Evolutionary conservation across 1,140 invertebrate genomes (phyloP).

Genomic region (Galleria mellonella): DNA sequence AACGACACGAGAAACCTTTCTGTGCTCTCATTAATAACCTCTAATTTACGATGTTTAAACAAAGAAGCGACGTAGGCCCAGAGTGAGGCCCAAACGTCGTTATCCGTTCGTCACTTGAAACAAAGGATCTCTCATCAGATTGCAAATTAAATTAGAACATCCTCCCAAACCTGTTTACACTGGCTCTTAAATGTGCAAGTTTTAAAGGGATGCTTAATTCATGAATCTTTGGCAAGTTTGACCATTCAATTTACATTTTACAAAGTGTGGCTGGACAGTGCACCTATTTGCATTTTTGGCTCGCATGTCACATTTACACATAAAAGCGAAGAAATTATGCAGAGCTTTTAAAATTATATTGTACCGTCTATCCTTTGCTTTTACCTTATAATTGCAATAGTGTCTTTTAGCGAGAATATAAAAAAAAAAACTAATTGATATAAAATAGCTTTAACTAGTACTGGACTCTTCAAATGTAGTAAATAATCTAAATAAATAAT

Average conservation of each 20-base stretch:
- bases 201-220: slow-evolving; percentile 56
- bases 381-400: too few species aligned
- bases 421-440: too few species aligned
- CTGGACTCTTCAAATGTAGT: too few species aligned
- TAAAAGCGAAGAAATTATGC: slow-evolving; percentile 20
- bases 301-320: slow-evolving; percentile 32
- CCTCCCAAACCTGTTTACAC: slow-evolving; percentile 31
- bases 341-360: slow-evolving; percentile 14
- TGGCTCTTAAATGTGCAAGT: slow-evolving; percentile 47
- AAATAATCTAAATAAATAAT: too few species aligned
- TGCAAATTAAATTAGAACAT: slow-evolving; percentile 53
- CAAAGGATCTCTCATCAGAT: slow-evolving; percentile 34
- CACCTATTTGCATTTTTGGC: slow-evolving; percentile 49
- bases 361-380: neutral
- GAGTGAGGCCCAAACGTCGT: slow-evolving; percentile 13
- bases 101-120: slow-evolving; percentile 28
- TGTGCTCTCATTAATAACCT: slow-evolving; percentile 26
- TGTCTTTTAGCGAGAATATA: too few species aligned
- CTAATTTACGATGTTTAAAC: slow-evolving; percentile 30
- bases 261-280: slow-evolving; percentile 39
- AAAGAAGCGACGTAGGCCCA: slow-evolving; percentile 18
- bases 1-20: slow-evolving; percentile 24
- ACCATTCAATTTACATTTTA: slow-evolving; percentile 63
- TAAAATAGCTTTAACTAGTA: too few species aligned
- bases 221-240: slow-evolving; percentile 55